Percentiles rank a stretch among this genome's conserved stretches.
Conservation (phyloP, 2,888 invertebrate genomes). For the Xanthorhoe spadicearia region DNA sequence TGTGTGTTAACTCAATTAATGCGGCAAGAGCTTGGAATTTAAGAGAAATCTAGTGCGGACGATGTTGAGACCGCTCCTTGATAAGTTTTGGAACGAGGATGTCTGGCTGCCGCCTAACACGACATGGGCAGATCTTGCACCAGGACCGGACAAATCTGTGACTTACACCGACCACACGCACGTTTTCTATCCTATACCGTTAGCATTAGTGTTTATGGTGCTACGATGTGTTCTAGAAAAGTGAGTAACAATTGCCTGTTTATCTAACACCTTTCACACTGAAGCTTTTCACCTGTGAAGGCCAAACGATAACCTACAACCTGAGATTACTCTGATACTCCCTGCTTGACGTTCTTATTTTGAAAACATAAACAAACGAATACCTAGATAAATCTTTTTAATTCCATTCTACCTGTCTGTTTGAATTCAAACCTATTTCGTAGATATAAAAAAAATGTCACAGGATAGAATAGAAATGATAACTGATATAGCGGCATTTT, state of each 20-base stretch:
- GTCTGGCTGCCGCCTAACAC: slow-evolving; percentile 97
- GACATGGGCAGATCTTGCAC: slow-evolving; percentile 94
- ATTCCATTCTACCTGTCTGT: not conserved
- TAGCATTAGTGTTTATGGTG: slow-evolving; percentile 91
- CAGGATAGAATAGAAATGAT: not conserved
- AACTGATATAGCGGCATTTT: slow-evolving; percentile 30
- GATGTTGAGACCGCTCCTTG: slow-evolving; percentile 75
- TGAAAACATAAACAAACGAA: slow-evolving; percentile 23
- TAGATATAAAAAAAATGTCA: not conserved
- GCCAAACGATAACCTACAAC: slow-evolving; percentile 43
- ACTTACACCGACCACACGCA: slow-evolving; percentile 92
- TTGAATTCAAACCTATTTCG: not conserved
- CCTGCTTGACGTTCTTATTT: slow-evolving; percentile 24
- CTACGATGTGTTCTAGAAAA: slow-evolving; percentile 93
- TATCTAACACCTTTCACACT: slow-evolving; percentile 28
- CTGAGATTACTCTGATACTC: slow-evolving; percentile 30
- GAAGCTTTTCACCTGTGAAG: slow-evolving; percentile 33
- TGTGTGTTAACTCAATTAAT: slow-evolving; percentile 30
- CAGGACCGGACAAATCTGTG: slow-evolving; percentile 88
- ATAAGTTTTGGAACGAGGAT: slow-evolving; percentile 91
- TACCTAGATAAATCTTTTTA: not conserved
- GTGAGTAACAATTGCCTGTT: slow-evolving; percentile 83
- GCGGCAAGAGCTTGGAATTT: slow-evolving; percentile 15
- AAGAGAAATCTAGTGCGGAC: slow-evolving; percentile 41
- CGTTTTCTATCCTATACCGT: slow-evolving; percentile 92